Conservation (phyloP, 1,140 invertebrate species). For the Himalopsyche phryganea region DNA sequence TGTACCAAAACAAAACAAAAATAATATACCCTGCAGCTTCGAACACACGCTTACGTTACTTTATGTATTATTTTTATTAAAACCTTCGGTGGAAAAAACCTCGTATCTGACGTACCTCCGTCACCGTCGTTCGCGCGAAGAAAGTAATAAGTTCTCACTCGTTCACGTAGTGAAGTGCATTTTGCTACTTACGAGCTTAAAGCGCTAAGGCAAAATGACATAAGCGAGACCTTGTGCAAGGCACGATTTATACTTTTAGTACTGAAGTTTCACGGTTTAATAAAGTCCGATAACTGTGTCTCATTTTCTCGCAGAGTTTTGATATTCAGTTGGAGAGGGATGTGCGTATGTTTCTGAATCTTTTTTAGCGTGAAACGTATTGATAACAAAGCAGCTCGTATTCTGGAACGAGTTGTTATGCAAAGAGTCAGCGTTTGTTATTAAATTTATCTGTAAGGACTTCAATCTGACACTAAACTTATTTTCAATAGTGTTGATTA, state of each 20-base stretch:
- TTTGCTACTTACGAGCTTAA: background rate
- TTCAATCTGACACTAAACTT: background rate
- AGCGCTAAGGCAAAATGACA: conserved; percentile 4
- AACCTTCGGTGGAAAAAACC: too few species aligned
- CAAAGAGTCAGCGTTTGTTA: conserved; percentile 6
- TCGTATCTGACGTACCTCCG: background rate
- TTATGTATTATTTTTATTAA: too few species aligned
- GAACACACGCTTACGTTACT: too few species aligned
- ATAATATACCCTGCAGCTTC: too few species aligned
- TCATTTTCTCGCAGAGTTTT: background rate
- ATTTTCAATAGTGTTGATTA: too few species aligned
- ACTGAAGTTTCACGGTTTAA: background rate
- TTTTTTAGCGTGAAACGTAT: background rate
- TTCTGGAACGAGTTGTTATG: background rate
- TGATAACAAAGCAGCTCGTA: background rate
- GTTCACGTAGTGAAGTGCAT: background rate
- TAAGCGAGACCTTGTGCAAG: conserved; percentile 14
- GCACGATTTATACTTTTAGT: conserved; percentile 16
- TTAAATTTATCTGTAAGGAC: background rate
- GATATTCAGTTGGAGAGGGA: too few species aligned
- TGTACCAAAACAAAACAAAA: too few species aligned
- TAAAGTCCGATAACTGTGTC: background rate
- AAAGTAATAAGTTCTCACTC: background rate
- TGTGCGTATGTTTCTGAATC: too few species aligned
- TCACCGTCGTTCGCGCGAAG: too few species aligned